Conservation (phyloP, 2,888 invertebrate genomes). For the Myopa tessellatipennis region DNA sequence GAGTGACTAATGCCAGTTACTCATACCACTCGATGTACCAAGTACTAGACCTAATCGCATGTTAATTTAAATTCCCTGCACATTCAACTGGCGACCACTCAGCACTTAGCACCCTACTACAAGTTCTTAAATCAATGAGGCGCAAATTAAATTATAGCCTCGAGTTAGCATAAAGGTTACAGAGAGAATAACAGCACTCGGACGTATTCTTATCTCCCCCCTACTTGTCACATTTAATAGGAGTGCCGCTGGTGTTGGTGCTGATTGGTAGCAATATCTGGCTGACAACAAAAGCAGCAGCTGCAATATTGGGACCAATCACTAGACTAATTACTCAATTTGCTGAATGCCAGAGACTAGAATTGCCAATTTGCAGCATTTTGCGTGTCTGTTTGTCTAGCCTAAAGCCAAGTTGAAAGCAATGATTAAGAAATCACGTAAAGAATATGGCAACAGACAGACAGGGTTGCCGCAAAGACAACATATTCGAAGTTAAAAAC, state of each 20-base stretch:
- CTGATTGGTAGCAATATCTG: neutral
- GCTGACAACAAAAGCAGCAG: neutral
- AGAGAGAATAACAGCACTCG: neutral
- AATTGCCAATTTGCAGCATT: slow-evolving; percentile 1
- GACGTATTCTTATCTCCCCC: neutral
- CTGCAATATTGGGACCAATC: slow-evolving; percentile 11
- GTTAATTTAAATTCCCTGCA: slow-evolving; percentile 15
- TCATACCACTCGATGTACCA: neutral
- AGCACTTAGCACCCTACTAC: slow-evolving; percentile 3
- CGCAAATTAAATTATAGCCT: slow-evolving; percentile 24
- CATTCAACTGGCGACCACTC: neutral
- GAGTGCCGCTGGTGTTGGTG: neutral
- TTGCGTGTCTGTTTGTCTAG: neutral
- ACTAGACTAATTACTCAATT: slow-evolving; percentile 21
- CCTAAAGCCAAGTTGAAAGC: neutral
- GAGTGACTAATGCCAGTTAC: neutral
- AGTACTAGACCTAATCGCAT: neutral
- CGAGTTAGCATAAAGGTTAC: slow-evolving; percentile 10
- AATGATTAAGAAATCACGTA: neutral
- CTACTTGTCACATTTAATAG: neutral
- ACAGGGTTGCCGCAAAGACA: neutral
- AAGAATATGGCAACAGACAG: neutral
- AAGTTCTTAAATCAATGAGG: slow-evolving; percentile 10
- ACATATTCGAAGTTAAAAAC: neutral
- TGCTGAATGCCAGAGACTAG: neutral